These are phyloP conservation scores for Dicentrarchus labrax DNA, from an alignment of 2,113 vertebrate genomes.

Conservation along the genomic window DNA sequence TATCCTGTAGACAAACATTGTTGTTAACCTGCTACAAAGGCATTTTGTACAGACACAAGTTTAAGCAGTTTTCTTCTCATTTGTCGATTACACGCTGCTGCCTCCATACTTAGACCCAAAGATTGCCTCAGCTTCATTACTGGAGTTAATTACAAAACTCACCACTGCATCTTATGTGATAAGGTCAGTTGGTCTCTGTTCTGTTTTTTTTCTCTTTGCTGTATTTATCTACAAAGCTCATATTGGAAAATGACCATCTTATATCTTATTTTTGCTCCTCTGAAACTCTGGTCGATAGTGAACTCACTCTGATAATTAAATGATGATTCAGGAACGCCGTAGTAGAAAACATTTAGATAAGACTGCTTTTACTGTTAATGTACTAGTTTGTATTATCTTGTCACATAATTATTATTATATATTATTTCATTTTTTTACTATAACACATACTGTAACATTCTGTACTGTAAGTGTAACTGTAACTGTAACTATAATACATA, in stretches of 20 bases:
- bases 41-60: too few relatives aligned
- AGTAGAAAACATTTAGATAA: neutral
- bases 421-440: neutral
- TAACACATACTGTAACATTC: too few relatives aligned
- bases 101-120: constrained; percentile 17
- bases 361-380: neutral
- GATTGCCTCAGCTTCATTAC: constrained; percentile 41
- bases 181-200: constrained; percentile 26
- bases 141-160: constrained; percentile 56
- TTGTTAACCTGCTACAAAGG: too few relatives aligned
- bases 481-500: neutral
- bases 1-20: too few relatives aligned
- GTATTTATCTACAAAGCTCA: constrained; percentile 26
- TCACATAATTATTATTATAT: neutral
- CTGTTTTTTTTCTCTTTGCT: neutral
- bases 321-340: neutral
- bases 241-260: neutral
- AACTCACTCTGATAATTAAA: constrained; percentile 4
- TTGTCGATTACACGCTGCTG: neutral
- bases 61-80: too few relatives aligned
- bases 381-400: neutral
- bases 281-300: neutral
- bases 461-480: too few relatives aligned
- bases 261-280: constrained; percentile 11
- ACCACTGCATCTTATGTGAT: constrained; percentile 46